Percentiles rank a stretch among this genome's conserved stretches.
Evolutionary conservation across 2,888 invertebrate genomes (phyloP).

Genomic region (Eilema caniola): DNA sequence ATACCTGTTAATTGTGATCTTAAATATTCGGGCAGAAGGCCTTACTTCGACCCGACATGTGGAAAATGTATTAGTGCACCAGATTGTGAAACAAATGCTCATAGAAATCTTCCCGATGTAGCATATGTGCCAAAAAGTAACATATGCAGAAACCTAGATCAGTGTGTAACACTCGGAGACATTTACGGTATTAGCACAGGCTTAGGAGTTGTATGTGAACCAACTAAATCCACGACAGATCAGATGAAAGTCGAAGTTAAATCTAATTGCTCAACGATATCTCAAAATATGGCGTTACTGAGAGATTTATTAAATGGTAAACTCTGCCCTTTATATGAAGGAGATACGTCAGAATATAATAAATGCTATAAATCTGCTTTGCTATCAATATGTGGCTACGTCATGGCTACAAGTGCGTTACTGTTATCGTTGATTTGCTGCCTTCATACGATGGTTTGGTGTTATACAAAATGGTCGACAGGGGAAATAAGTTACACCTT

Average conservation of each 20-base stretch:
- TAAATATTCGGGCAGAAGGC: slow-evolving; percentile 68
- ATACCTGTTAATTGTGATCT: slow-evolving; percentile 67
- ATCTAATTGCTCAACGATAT: slow-evolving; percentile 74
- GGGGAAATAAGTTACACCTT: slow-evolving; percentile 50
- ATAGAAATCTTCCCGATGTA: slow-evolving; percentile 63
- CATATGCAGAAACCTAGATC: slow-evolving; percentile 68
- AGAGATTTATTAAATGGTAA: slow-evolving; percentile 69
- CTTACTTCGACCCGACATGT: slow-evolving; percentile 58
- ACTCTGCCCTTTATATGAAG: slow-evolving; percentile 53
- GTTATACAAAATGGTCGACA: slow-evolving; percentile 51
- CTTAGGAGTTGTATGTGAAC: slow-evolving; percentile 58
- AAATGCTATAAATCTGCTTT: slow-evolving; percentile 60
- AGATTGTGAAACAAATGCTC: slow-evolving; percentile 55
- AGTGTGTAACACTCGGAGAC: slow-evolving; percentile 63
- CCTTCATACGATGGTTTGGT: slow-evolving; percentile 51
- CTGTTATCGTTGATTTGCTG: slow-evolving; percentile 60
- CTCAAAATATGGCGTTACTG: slow-evolving; percentile 69
- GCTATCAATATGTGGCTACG: slow-evolving; percentile 57
- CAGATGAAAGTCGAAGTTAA: slow-evolving; percentile 52
- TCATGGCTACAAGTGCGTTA: slow-evolving; percentile 56
- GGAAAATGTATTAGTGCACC: slow-evolving; percentile 62
- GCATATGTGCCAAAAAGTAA: slow-evolving; percentile 68
- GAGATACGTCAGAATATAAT: slow-evolving; percentile 56
- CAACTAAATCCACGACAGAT: slow-evolving; percentile 24
- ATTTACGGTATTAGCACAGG: slow-evolving; percentile 71